A percentile compares a stretch with the other conserved stretches of the same genome.
phyloP scores from a whole-genome alignment of 1,140 invertebrate genomes.

The Eriosoma lanigerum region DNA sequence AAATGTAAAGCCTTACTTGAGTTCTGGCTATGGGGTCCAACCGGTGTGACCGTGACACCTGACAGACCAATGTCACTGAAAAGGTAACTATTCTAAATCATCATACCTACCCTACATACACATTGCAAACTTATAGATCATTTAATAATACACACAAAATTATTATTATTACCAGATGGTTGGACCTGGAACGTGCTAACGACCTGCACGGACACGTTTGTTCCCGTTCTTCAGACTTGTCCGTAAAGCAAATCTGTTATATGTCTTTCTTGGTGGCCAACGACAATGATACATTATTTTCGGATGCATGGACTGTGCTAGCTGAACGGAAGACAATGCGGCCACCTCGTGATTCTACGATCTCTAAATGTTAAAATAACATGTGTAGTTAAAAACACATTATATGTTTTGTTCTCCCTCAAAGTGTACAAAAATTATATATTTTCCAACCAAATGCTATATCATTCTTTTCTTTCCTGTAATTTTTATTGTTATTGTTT shows the following conservation, averaged over 20 bases:
- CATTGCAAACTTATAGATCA: neutral
- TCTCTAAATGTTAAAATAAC: slow-evolving; percentile 39
- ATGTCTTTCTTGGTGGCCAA: slow-evolving; percentile 78
- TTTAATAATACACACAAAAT: neutral
- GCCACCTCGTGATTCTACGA: slow-evolving; percentile 22
- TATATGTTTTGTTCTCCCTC: neutral
- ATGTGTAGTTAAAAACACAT: neutral
- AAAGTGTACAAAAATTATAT: neutral
- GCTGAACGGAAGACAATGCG: neutral
- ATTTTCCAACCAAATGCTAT: neutral
- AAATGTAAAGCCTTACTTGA: slow-evolving; percentile 71
- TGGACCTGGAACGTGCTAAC: slow-evolving; percentile 79
- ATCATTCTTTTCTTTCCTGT: neutral
- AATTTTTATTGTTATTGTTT: neutral
- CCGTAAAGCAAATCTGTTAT: slow-evolving; percentile 76
- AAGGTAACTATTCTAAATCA: slow-evolving; percentile 57
- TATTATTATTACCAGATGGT: slow-evolving; percentile 63
- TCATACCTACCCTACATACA: neutral
- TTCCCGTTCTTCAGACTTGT: slow-evolving; percentile 70
- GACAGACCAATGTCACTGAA: slow-evolving; percentile 59
- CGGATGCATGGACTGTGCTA: slow-evolving; percentile 63
- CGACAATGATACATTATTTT: slow-evolving; percentile 72
- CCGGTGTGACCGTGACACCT: slow-evolving; percentile 60
- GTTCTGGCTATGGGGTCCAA: slow-evolving; percentile 81
- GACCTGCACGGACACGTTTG: slow-evolving; percentile 76